Conservation (phyloP, 2,888 invertebrate species). For the Cataglyphis altisquamis region DNA sequence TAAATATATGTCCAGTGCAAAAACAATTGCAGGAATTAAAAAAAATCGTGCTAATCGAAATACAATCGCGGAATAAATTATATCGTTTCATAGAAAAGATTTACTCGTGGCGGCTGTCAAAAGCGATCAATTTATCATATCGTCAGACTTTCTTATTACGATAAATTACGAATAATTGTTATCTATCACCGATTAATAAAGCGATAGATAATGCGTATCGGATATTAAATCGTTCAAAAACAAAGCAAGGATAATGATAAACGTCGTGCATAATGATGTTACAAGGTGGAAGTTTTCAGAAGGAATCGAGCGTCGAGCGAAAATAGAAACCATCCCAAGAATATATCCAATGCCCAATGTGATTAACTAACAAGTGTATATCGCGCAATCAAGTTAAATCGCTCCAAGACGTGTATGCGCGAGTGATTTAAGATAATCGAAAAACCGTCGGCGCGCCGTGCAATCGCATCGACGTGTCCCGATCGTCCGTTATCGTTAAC, state of each 20-base stretch:
- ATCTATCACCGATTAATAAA: conserved; percentile 74
- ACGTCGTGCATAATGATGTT: conserved; percentile 66
- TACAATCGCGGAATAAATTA: not conserved
- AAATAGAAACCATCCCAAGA: conserved; percentile 56
- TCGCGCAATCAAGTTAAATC: conserved; percentile 14
- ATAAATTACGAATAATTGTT: conserved; percentile 76
- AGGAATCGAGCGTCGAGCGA: conserved; percentile 66
- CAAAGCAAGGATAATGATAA: conserved; percentile 64
- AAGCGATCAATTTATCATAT: conserved; percentile 74
- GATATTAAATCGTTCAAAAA: conserved; percentile 67
- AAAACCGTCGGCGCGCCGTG: conserved; percentile 21
- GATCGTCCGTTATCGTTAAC: conserved; percentile 65
- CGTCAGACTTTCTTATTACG: conserved; percentile 77
- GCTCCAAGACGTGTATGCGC: conserved; percentile 1
- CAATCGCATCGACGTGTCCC: conserved; percentile 35
- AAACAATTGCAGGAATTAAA: not conserved
- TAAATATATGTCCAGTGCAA: not conserved
- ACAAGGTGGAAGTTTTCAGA: conserved; percentile 16
- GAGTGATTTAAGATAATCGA: conserved; percentile 42
- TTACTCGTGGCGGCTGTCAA: conserved; percentile 72
- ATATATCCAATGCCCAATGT: conserved; percentile 71
- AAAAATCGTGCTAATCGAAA: not conserved
- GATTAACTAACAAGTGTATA: conserved; percentile 64
- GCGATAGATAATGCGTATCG: conserved; percentile 72
- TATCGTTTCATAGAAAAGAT: conserved; percentile 42